Evolutionary conservation across 2,888 invertebrate species (phyloP).

Genomic region (Subacronicta megacephala): DNA sequence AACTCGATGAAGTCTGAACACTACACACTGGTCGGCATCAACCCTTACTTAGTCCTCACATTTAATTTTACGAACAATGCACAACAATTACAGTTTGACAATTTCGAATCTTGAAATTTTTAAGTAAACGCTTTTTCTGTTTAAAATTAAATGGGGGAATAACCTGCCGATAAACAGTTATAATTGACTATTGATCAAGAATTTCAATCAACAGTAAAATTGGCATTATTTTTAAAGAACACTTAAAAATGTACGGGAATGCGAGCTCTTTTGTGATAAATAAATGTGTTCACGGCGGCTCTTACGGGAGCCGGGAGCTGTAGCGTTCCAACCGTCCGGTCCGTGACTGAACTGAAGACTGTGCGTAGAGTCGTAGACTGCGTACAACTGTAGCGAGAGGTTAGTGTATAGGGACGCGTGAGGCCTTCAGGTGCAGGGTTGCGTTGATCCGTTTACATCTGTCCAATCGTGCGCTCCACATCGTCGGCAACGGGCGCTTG

Average conservation of each 20-base stretch:
- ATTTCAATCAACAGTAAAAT: too few species aligned
- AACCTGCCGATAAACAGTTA: not conserved
- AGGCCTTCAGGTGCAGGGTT: slow-evolving; percentile 11
- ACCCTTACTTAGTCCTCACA: slow-evolving; percentile 15
- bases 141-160: slow-evolving; percentile 1
- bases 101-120: not conserved
- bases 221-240: too few species aligned
- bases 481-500: not conserved
- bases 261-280: not conserved
- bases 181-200: not conserved
- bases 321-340: slow-evolving; percentile 1
- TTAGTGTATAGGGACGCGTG: not conserved
- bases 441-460: slow-evolving; percentile 21
- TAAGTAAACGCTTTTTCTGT: not conserved
- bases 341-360: not conserved
- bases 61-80: not conserved
- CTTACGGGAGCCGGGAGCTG: slow-evolving; percentile 5
- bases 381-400: not conserved
- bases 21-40: slow-evolving; percentile 10
- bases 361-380: too few species aligned
- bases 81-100: not conserved
- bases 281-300: too few species aligned
- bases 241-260: not conserved
- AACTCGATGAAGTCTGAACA: slow-evolving; percentile 10
- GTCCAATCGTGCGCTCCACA: slow-evolving; percentile 2